phyloP scores from a whole-genome alignment of 1,140 invertebrate species.

The Amyelois transitella region DNA sequence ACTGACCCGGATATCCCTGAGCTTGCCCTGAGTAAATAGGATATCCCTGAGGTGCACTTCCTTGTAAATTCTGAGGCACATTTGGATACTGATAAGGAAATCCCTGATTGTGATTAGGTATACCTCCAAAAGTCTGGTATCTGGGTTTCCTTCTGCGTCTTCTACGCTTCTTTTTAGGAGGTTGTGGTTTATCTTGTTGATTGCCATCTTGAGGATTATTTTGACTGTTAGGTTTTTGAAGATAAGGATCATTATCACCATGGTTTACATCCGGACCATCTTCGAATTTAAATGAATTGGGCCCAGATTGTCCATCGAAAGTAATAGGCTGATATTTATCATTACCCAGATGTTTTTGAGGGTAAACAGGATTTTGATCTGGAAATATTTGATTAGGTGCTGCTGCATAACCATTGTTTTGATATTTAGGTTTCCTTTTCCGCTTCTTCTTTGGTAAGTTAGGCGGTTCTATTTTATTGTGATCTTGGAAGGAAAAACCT shows the following conservation, averaged over 20 bases:
- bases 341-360: background rate
- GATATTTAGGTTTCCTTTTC: slow-evolving; percentile 9
- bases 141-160: slow-evolving; percentile 12
- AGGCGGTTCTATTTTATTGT: background rate
- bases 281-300: slow-evolving; percentile 3
- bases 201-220: slow-evolving; percentile 3
- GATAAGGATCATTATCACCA: background rate
- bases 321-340: background rate
- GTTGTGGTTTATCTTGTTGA: background rate
- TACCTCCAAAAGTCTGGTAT: background rate
- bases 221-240: background rate
- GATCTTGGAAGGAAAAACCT: slow-evolving; percentile 3
- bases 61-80: background rate
- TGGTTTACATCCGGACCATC: background rate
- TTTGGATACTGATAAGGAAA: background rate
- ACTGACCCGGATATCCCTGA: background rate
- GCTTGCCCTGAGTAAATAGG: background rate
- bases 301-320: background rate
- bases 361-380: background rate
- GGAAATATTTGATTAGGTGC: background rate
- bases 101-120: background rate
- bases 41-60: background rate
- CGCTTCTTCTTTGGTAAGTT: slow-evolving; percentile 7
- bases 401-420: background rate
- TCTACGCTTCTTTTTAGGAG: slow-evolving; percentile 11